Evolutionary conservation across 53 echinoderm and acorn worm species (phyloP), one percentile per base, ranked within the genome.

Genomic region (Luidia sarsii): DNA sequence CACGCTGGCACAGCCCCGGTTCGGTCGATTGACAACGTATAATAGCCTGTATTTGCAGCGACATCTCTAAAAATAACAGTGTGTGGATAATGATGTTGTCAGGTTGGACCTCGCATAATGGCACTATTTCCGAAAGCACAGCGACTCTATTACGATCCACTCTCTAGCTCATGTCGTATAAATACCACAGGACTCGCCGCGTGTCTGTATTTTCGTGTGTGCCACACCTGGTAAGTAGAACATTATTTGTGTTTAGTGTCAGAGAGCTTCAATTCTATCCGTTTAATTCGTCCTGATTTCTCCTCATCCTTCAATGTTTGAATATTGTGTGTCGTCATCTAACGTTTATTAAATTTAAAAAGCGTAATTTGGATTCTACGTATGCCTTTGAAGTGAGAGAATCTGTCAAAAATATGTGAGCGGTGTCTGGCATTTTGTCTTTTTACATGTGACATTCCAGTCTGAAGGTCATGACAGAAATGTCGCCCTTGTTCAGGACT

Each of bases 151-250:
- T n/a, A n/a, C n/a, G n/a, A n/a, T n/a, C n/a, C n/a, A n/a, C n/a
- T n/a, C n/a, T n/a, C n/a, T n/a, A n/a, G n/a, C n/a, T n/a, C n/a
- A 48, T 18, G 10, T 11, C 41, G 34, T 87, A 80, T 87, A 82
- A 61, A 87, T 82, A 64, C 71, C 71, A 64, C 72, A 35, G 38
- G 87, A 87, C 72, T 70, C 70, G 45, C 87, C 48, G n/a, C n/a
- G 19, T 35, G 0, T 7, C 15, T 59, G 41, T 72, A 72, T 87
- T 79, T 87, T 81, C 51, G 56, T 87, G 69, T 82, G 81, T 87
- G 87, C 81, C 87, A 71, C 36, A 85, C 41, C 63, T 38, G 74
- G 82, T 68, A 39, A 3, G 82, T 68, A 14, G 1, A 3, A 8
- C 13, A 28, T 2, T 21, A 65, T 61, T 45, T 43, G 27, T n/a